Evolutionary conservation across 2,113 vertebrate species (phyloP), one percentile per base, ranked within the genome.

Genomic region (Myotis lucifugus): DNA sequence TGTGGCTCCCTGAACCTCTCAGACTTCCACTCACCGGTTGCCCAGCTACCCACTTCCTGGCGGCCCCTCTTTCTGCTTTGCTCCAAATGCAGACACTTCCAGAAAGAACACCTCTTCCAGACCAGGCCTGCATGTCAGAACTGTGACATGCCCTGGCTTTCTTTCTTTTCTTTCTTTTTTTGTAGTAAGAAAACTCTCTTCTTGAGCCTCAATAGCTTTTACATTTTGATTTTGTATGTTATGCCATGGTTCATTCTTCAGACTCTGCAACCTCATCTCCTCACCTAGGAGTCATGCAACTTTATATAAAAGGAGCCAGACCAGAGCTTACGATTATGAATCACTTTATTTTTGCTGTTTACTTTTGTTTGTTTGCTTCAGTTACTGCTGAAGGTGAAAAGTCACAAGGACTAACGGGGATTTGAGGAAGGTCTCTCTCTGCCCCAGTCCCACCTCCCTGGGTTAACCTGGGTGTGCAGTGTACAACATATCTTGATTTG

Each of bases 351-450:
- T 74, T 40, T 66, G 54, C n/a, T 50, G 6, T 32, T 15, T 81
- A 17, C 79, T 67, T 91, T 54, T 74, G n/a, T 83, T 34, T 69
- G 50, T 84, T 50, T 77, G 12, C 59, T 70, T 37, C 74, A 79
- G 6, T 78, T 70, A 64, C 34, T 91, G 6, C 4, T 6, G 18
- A 42, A 54, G 25, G 4, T 87, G 40, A 61, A 76, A 66, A 70
- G 56, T 21, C 48, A 74, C 21, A 34, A 1, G 18, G 11, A 15
- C 4, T 19, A n/a, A 29, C 27, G 32, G 48, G 25, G 18, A 27
- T 18, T 37, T 8, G 37, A 10, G 13, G 19, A 54, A 84, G 70
- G 76, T 21, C 11, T 50, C 14, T 61, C 12, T 19, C 1, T 0
- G 2, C 59, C 40, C 59, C 42, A 10, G 6, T 10, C 29, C 9